Conservation (phyloP, 2,797 vertebrate species). For the Coregonus sp. region DNA sequence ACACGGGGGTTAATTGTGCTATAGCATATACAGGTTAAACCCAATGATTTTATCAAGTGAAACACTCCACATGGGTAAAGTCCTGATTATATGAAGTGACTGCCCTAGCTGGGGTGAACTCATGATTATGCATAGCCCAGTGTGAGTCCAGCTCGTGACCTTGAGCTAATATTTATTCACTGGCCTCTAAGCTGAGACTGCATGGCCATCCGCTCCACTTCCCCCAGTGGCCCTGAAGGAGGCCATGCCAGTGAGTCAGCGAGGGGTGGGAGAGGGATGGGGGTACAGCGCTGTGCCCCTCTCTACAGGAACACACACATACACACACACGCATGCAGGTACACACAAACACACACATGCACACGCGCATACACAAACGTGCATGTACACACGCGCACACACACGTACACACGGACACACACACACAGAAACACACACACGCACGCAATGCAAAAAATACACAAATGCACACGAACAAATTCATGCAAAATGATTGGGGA, state of each 20-base stretch:
- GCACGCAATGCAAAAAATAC: neutral
- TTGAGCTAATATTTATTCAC: conserved; percentile 74
- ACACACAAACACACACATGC: conserved; percentile 1
- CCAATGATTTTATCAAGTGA: neutral
- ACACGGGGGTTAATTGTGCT: conserved; percentile 37
- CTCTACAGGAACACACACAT: neutral
- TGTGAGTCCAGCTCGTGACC: conserved; percentile 65
- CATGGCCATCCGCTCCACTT: conserved; percentile 45
- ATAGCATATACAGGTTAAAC: neutral
- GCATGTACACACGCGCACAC: conserved; percentile 3
- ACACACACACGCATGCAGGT: neutral
- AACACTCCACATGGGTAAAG: neutral
- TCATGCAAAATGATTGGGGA: conserved; percentile 1
- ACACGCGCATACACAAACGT: neutral
- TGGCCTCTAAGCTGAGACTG: conserved; percentile 38
- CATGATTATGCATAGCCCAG: conserved; percentile 66
- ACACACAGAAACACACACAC: neutral
- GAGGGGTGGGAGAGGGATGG: conserved; percentile 36
- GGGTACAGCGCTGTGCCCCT: conserved; percentile 2
- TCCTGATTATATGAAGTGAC: conserved; percentile 38
- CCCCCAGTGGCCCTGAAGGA: conserved; percentile 55
- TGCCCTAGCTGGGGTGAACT: conserved; percentile 40
- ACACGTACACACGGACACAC: conserved; percentile 21
- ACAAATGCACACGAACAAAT: neutral
- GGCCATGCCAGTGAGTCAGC: conserved; percentile 48